Percentiles rank a stretch among this genome's conserved stretches.
phyloP scores from a whole-genome alignment of 2,797 vertebrate species.

The Crossoptilon crossoptilon region DNA sequence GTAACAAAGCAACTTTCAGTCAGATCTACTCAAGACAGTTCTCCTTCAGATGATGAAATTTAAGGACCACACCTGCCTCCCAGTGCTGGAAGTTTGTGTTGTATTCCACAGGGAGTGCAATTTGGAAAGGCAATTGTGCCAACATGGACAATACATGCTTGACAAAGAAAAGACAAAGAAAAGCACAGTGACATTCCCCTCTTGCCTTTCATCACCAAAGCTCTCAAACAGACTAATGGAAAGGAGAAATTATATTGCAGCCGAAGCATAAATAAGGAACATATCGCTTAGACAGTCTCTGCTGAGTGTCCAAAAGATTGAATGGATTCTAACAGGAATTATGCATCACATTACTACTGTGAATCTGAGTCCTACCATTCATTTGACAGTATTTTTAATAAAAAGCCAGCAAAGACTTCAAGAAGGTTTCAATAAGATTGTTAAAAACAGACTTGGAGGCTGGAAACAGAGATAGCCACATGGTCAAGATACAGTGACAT shows the following conservation, averaged over 20 bases:
- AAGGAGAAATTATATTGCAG: not conserved
- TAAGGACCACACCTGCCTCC: not conserved
- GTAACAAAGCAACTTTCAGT: not conserved
- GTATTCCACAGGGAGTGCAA: too few species aligned
- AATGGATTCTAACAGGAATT: not conserved
- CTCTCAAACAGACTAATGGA: not conserved
- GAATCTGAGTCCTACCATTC: not conserved
- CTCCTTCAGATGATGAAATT: not conserved
- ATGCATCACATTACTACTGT: not conserved
- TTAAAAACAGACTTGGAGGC: not conserved
- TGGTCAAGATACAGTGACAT: not conserved
- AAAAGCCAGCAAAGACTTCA: not conserved
- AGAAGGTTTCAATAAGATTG: not conserved
- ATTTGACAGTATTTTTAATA: not conserved
- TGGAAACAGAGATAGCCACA: not conserved
- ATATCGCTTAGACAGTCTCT: not conserved
- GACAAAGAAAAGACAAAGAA: too few species aligned
- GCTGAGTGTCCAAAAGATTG: not conserved
- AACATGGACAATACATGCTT: too few species aligned
- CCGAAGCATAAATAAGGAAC: not conserved
- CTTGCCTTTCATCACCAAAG: too few species aligned
- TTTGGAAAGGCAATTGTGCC: too few species aligned
- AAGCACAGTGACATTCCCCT: too few species aligned
- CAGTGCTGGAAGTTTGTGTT: too few species aligned
- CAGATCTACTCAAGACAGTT: not conserved